Evolutionary conservation across 2,888 invertebrate species (phyloP).

Genomic region (Mongoloraphidia duomilia): DNA sequence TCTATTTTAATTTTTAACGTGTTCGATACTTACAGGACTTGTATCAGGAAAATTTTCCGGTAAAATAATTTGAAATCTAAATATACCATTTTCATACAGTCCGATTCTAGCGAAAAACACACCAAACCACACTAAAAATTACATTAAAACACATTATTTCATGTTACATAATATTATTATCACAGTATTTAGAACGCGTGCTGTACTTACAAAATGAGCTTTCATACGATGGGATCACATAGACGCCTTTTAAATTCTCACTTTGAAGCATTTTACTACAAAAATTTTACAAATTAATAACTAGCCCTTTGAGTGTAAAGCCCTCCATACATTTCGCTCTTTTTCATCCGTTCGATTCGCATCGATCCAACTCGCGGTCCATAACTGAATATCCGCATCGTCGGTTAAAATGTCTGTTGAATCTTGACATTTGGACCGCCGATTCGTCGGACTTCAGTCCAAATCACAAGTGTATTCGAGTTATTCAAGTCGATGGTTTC

Average conservation of each 20-base stretch:
- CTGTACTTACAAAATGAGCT: conserved; percentile 59
- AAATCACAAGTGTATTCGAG: too few species aligned
- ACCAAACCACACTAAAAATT: conserved; percentile 73
- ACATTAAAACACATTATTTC: conserved; percentile 8
- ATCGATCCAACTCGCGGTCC: too few species aligned
- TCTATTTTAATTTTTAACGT: background rate
- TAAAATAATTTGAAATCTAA: conserved; percentile 74
- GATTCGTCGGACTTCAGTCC: too few species aligned
- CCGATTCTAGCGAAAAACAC: conserved; percentile 82
- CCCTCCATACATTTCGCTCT: too few species aligned
- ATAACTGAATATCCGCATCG: too few species aligned
- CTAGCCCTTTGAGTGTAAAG: too few species aligned
- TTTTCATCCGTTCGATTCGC: too few species aligned
- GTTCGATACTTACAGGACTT: conserved; percentile 54
- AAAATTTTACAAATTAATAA: conserved; percentile 17
- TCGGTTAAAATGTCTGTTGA: too few species aligned
- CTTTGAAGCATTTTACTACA: conserved; percentile 70
- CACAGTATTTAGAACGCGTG: background rate
- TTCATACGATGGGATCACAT: conserved; percentile 82
- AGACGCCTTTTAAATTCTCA: conserved; percentile 76
- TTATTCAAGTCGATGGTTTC: too few species aligned
- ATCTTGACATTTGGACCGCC: too few species aligned
- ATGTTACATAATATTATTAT: background rate
- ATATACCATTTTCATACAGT: conserved; percentile 76
- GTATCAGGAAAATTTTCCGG: conserved; percentile 81